Evolutionary conservation across 2,888 invertebrate genomes (phyloP).

Genomic region (Dynastes hyllus): DNA sequence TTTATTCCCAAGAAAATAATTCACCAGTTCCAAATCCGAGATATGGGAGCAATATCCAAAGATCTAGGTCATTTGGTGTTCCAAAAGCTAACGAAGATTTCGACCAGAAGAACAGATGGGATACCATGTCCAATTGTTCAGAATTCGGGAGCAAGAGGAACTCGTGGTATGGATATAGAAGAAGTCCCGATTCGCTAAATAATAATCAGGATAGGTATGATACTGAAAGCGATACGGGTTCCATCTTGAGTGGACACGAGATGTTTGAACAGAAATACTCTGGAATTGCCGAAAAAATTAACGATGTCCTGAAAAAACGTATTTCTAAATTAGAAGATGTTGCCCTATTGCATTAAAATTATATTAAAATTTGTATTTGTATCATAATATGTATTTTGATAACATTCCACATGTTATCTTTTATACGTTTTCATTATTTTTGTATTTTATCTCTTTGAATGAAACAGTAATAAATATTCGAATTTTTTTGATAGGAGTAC

Average conservation of each 20-base stretch:
- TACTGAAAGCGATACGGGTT: constrained; percentile 19
- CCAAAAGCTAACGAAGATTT: background rate
- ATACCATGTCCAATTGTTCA: constrained; percentile 1
- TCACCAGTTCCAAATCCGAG: background rate
- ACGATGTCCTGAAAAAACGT: constrained; percentile 8
- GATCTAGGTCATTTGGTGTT: background rate
- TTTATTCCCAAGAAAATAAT: background rate
- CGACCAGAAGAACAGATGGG: background rate
- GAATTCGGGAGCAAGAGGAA: background rate
- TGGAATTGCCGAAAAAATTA: constrained; percentile 19
- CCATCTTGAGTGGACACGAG: constrained; percentile 12
- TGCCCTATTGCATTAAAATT: background rate
- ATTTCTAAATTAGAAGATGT: constrained; percentile 16
- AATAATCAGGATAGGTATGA: constrained; percentile 4
- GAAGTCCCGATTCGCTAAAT: background rate
- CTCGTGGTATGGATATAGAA: constrained; percentile 10
- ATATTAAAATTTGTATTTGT: no score
- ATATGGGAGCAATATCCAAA: background rate
- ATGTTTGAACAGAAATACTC: constrained; percentile 30
- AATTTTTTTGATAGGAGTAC: no score
- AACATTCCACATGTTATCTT: no score
- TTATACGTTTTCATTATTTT: background rate
- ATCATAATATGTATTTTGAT: no score
- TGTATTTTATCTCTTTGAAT: background rate
- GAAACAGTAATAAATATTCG: no score